Percentiles rank a stretch among this genome's conserved stretches.
These are phyloP conservation scores for Anniella stebbinsi DNA, from an alignment of 2,797 vertebrate species.

Conservation along the genomic window DNA sequence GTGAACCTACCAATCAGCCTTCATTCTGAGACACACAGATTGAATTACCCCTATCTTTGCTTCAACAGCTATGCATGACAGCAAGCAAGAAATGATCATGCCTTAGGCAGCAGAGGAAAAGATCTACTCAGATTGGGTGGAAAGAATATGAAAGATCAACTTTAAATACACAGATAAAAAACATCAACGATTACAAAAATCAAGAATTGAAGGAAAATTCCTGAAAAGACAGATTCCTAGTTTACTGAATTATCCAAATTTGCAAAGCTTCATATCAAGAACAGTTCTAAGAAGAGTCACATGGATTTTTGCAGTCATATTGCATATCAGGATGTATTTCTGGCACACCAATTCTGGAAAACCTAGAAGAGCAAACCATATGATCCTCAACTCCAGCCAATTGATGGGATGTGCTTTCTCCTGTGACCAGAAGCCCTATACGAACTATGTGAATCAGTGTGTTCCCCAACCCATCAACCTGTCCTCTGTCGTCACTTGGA, in stretches of 20 bases:
- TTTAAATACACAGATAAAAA: background rate
- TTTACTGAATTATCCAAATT: slow-evolving; percentile 1
- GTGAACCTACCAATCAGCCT: slow-evolving; percentile 21
- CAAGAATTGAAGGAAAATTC: background rate
- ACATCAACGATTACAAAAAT: background rate
- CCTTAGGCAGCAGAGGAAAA: background rate
- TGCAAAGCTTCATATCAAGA: background rate
- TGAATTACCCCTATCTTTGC: slow-evolving; percentile 35
- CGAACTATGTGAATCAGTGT: no score
- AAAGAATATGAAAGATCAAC: background rate
- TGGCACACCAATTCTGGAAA: no score
- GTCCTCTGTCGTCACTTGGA: no score
- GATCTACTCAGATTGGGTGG: background rate
- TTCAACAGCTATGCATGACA: background rate
- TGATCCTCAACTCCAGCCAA: no score
- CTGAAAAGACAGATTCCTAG: background rate
- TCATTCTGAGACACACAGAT: slow-evolving; percentile 17
- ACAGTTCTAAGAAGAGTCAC: background rate
- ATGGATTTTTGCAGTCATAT: no score
- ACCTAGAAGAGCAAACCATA: no score
- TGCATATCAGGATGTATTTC: background rate
- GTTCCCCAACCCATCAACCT: no score
- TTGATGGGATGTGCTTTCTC: no score
- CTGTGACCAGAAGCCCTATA: no score
- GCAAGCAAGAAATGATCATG: slow-evolving; percentile 9